Base-by-base conservation (phyloP, 2,888 invertebrate species). In the Pollenia griseotomentosa region DNA sequence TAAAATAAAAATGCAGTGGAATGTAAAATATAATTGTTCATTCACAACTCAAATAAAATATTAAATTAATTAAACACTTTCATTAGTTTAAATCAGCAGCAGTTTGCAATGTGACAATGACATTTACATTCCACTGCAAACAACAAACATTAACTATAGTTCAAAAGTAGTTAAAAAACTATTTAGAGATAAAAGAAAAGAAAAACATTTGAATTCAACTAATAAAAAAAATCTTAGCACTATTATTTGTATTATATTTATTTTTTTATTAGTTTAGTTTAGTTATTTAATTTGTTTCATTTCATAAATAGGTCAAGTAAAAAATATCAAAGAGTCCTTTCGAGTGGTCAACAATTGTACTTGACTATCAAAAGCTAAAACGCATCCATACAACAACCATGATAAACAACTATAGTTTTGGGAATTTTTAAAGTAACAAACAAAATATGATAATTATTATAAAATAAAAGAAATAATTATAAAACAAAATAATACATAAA, bases 381-480 rank as follows among this genome's bases (percentile, higher is more conserved):
- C 44, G 23, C 70, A 70, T 77, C 55, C 83, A 84, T 73, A 65
- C 59, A 79, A 51, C 14, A 79, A 51, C 14, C 59, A 73, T 74
- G 40, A 84, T 61, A 53, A 63, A 74, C 33, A 61, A 68, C 55
- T 86, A 86, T 85, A 85, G 74, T 85, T 85, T 85, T 85, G 85
- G 80, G 85, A 80, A 85, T 75, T 74, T 85, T 85, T 85, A 74
- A 84, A 65, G 14, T 73, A 73, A 79, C 48, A 84, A 71, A 65
- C 11, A 53, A 63, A 66, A 61, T 46, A 48, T 33, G 14, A 83
- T 59, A 46, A 71, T 48, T 51, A 65, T 14, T 51, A 57, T 63
- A 80, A n/a, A 44, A 33, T 71, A 61, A 73, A 23, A 61, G 10
- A 55, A 40, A n/a, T 19, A 74, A 65, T 70, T 65, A 53, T 40